Percentiles rank a stretch among this genome's conserved stretches.
phyloP scores from a whole-genome alignment of 2,797 vertebrate species.

The Alectoris magna region DNA sequence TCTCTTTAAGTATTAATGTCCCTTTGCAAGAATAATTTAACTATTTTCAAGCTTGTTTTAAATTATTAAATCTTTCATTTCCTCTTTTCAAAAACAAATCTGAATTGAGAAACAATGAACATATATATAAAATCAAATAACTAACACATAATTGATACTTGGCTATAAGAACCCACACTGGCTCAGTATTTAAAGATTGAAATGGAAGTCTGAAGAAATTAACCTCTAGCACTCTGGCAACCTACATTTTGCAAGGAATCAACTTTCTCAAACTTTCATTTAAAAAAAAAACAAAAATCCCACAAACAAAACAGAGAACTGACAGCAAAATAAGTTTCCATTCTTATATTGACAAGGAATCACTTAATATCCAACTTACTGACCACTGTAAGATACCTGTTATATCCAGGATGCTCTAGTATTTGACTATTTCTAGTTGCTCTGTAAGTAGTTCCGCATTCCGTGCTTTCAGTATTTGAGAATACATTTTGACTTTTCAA shows the following conservation, averaged over 20 bases:
- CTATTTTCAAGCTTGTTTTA: neutral
- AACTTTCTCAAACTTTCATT: neutral
- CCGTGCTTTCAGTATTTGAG: neutral
- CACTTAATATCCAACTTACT: neutral
- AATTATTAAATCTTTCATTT: neutral
- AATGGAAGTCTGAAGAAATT: neutral
- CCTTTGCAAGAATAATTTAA: neutral
- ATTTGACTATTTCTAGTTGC: neutral
- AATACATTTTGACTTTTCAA: neutral
- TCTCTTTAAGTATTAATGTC: neutral
- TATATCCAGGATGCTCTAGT: neutral
- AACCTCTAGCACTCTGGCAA: neutral
- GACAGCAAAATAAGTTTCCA: neutral
- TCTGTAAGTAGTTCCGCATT: neutral
- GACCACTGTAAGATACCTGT: neutral
- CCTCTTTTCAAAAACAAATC: neutral
- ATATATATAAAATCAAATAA: neutral
- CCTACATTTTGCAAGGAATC: neutral
- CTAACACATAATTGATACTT: neutral
- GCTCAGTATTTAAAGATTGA: neutral
- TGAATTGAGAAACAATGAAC: neutral
- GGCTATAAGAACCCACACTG: neutral
- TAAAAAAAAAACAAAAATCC: neutral
- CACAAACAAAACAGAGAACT: neutral
- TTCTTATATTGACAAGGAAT: neutral